These are phyloP conservation scores for Chrysochloris asiatica DNA, from an alignment of 2,113 vertebrate species.

Conservation along the genomic window DNA sequence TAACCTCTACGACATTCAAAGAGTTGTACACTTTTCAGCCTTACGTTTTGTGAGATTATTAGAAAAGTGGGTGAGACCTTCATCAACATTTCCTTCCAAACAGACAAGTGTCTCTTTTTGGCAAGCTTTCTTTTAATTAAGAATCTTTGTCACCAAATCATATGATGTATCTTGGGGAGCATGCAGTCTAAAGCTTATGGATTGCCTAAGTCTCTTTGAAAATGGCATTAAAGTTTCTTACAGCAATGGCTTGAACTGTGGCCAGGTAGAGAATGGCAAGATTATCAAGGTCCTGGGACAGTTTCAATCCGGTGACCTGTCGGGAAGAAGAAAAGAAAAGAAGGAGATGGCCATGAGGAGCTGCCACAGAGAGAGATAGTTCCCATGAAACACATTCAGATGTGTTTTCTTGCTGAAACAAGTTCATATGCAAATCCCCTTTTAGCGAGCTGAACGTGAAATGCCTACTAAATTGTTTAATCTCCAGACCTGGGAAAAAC, in stretches of 20 bases:
- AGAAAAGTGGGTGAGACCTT: slow-evolving; percentile 4
- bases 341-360: slow-evolving; percentile 18
- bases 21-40: not conserved
- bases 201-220: not conserved
- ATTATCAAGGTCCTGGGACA: slow-evolving; percentile 93
- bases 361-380: slow-evolving; percentile 7
- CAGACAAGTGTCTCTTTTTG: slow-evolving; percentile 40
- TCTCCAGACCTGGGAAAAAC: slow-evolving; percentile 78
- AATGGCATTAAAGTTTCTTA: slow-evolving; percentile 84
- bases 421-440: slow-evolving; percentile 77
- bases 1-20: not conserved
- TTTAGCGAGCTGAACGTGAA: slow-evolving; percentile 73
- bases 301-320: slow-evolving; percentile 92
- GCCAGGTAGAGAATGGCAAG: slow-evolving; percentile 95
- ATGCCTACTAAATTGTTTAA: slow-evolving; percentile 77
- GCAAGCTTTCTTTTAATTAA: slow-evolving; percentile 66
- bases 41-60: not conserved
- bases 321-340: slow-evolving; percentile 66
- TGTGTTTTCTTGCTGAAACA: slow-evolving; percentile 75
- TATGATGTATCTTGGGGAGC: slow-evolving; percentile 4
- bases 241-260: slow-evolving; percentile 93
- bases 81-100: slow-evolving; percentile 1
- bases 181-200: not conserved
- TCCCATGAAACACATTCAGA: slow-evolving; percentile 51
- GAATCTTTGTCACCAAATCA: slow-evolving; percentile 72